Percentiles rank a stretch among this genome's conserved stretches.
Evolutionary conservation across 2,113 vertebrate species (phyloP).

Genomic region (Notechis scutatus): DNA sequence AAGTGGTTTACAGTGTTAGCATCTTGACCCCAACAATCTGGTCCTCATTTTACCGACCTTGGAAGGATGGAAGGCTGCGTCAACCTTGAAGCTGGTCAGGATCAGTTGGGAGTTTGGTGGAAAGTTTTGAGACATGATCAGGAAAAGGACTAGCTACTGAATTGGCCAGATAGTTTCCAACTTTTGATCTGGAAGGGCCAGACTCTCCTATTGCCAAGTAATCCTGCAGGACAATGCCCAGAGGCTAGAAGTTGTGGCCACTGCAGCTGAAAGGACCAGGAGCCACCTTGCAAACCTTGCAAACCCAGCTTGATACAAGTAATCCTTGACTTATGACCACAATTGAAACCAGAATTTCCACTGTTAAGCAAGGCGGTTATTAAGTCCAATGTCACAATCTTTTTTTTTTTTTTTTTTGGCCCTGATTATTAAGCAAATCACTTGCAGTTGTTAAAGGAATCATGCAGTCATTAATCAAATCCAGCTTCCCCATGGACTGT

Average conservation of each 20-base stretch:
- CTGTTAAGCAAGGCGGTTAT: background rate
- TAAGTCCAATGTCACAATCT: background rate
- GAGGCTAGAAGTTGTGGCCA: background rate
- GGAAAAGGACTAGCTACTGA: background rate
- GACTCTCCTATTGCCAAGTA: background rate
- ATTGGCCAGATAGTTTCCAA: background rate
- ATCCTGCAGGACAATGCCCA: background rate
- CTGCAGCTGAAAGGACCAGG: background rate
- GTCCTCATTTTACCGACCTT: too few relatives aligned
- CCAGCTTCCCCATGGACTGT: background rate
- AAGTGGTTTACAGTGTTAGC: too few relatives aligned
- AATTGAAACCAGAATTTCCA: background rate
- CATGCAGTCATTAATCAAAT: background rate
- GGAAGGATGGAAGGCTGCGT: too few relatives aligned
- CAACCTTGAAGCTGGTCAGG: too few relatives aligned
- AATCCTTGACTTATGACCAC: too few relatives aligned
- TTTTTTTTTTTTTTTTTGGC: too few relatives aligned
- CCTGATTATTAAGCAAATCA: background rate
- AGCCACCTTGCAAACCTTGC: background rate
- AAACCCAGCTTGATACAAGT: background rate
- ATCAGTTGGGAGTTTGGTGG: background rate
- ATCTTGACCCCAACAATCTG: too few relatives aligned
- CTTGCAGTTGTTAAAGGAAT: background rate
- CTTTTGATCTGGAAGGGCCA: background rate
- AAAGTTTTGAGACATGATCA: background rate